Base-by-base conservation (phyloP, 2,113 vertebrate genomes). In the western clawed frog (Xenopus tropicalis) region DNA sequence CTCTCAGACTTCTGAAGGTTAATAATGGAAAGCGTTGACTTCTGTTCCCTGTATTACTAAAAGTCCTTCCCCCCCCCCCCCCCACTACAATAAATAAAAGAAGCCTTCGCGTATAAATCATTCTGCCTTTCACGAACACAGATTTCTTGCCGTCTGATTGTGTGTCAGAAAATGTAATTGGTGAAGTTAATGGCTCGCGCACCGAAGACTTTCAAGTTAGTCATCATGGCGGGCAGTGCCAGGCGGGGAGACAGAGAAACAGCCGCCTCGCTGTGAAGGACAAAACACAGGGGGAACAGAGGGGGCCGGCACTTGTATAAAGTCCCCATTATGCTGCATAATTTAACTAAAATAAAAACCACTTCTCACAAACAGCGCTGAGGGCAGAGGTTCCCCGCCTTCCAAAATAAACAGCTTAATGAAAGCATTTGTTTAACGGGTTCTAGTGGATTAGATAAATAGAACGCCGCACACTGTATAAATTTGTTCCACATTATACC, bases 91-190 rank as follows among this genome's bases (percentile, higher is more conserved):
- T 48, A 48, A 48, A 48, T 48, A 48, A 11, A 48, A 48, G 46
- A 14, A 48, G 16, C 16, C 4, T 37, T 14, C 3, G 37, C 25
- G 19, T 37, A 19, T 63, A 63, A 63, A 37, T 63, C 23, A 63
- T 25, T 19, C 61, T 63, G 23, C 61, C 24, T 12, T 19, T 24
- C 25, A 63, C 16, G 14, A 29, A 37, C 24, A 63, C 61, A 61
- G 1, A 24, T 61, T 61, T 11, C 14, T 61, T 61, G 59, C 23
- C 25, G 59, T 61, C 14, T 6, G 59, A 61, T 61, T 61, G 59
- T 25, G 23, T 61, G 59, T 61, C 22, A 61, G 21, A 25, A 63
- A 63, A 63, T 63, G 24, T 63, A 63, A 63, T 37, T 63, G 25
- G 24, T 37, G 61, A 63, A 17, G 61, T 63, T 63, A 63, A 63